Percentiles rank a stretch among this genome's conserved stretches.
Conservation (phyloP, 2,888 invertebrate genomes). For the Apodemia duryi region DNA sequence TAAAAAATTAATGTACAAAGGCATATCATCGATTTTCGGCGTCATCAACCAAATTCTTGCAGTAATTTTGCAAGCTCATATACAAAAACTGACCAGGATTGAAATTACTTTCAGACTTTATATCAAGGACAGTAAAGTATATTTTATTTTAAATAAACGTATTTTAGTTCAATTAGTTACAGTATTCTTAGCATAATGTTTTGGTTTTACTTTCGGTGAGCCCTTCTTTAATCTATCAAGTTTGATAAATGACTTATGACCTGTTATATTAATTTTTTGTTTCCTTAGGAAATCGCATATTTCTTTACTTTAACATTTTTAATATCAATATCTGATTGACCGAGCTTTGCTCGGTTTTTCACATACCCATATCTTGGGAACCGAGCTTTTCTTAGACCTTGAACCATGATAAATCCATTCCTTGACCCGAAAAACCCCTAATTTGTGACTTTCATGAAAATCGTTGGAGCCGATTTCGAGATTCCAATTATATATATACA, state of each 20-base stretch:
- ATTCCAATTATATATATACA: no score
- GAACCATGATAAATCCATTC: no score
- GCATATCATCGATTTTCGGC: constrained; percentile 4
- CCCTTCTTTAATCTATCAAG: neutral
- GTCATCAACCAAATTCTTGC: constrained; percentile 8
- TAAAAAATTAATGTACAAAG: constrained; percentile 2
- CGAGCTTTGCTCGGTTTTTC: no score
- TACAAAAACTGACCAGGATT: neutral
- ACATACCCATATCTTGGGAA: no score
- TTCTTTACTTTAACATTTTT: no score
- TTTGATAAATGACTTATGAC: neutral
- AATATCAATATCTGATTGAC: no score
- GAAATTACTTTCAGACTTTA: neutral
- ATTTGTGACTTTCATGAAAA: no score
- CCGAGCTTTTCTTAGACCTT: no score
- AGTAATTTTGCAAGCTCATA: neutral
- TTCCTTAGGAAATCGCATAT: no score
- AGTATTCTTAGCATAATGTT: neutral
- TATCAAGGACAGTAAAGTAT: neutral
- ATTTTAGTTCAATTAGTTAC: neutral
- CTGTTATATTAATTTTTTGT: no score
- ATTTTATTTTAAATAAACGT: neutral
- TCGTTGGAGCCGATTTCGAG: no score
- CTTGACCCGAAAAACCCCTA: no score
- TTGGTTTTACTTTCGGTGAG: neutral